Percentiles rank a stretch among this genome's conserved stretches.
phyloP scores from a whole-genome alignment of 2,888 invertebrate species.

The Caenorhabditis sinica region DNA sequence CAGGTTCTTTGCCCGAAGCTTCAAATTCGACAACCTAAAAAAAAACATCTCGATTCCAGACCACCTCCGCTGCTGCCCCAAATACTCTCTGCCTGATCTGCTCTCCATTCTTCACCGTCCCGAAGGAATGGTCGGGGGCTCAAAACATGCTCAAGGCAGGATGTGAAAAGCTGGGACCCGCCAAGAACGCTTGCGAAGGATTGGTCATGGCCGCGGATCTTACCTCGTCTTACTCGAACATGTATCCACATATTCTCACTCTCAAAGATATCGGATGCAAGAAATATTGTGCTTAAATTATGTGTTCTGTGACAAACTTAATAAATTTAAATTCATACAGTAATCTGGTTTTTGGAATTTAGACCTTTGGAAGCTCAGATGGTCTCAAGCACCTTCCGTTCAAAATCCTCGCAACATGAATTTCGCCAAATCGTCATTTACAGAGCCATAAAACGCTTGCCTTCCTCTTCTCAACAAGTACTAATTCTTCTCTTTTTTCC shows the following conservation, averaged over 20 bases:
- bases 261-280: constrained; percentile 17
- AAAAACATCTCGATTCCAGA: too few relatives aligned
- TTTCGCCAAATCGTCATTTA: not conserved
- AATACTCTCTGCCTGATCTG: constrained; percentile 15
- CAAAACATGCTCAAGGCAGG: not conserved
- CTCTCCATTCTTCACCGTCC: not conserved
- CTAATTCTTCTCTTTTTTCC: not conserved
- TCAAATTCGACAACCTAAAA: too few relatives aligned
- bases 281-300: constrained; percentile 1
- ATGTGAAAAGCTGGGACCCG: not conserved
- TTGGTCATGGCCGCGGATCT: constrained; percentile 36
- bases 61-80: not conserved
- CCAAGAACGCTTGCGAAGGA: not conserved
- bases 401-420: not conserved
- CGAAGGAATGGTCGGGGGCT: constrained; percentile 13
- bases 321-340: not conserved
- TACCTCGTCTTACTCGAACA: constrained; percentile 17
- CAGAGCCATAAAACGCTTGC: constrained; percentile 38
- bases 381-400: too few relatives aligned
- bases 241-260: constrained; percentile 27
- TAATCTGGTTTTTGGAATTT: not conserved
- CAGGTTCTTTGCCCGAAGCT: too few relatives aligned
- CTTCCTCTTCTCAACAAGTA: not conserved
- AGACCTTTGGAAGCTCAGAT: too few relatives aligned
- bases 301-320: not conserved